phyloP scores from a whole-genome alignment of 2,797 vertebrate genomes.

The Gambelia wislizenii region DNA sequence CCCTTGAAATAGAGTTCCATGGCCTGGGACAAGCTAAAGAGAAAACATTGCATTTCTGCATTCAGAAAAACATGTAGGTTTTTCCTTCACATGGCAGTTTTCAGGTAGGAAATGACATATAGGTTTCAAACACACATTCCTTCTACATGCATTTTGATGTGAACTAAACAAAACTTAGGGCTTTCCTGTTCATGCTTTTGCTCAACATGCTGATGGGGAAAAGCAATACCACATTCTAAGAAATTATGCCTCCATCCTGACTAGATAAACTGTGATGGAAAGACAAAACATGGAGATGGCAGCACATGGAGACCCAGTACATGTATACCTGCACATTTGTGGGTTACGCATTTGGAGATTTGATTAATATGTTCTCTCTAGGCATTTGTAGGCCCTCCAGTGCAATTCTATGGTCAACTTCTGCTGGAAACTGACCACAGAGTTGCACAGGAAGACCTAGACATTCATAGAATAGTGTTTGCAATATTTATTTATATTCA shows the following conservation, averaged over 20 bases:
- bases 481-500: too few species aligned
- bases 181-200: not conserved
- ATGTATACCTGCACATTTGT: too few species aligned
- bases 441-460: too few species aligned
- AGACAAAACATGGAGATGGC: not conserved
- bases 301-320: not conserved
- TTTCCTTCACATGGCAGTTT: not conserved
- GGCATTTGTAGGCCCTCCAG: too few species aligned
- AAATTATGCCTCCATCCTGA: not conserved
- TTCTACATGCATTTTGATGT: not conserved
- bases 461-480: too few species aligned
- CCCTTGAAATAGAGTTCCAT: too few species aligned
- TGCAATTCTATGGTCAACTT: too few species aligned
- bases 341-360: too few species aligned
- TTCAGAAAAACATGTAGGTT: not conserved
- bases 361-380: too few species aligned
- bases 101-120: not conserved
- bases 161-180: not conserved
- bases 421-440: too few species aligned
- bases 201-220: not conserved
- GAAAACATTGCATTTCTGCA: too few species aligned
- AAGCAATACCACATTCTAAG: not conserved
- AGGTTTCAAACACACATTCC: not conserved
- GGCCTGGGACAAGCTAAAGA: too few species aligned
- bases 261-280: not conserved